Conservation (phyloP, 2,888 invertebrate species). For the Orthonychiurus folsomi region DNA sequence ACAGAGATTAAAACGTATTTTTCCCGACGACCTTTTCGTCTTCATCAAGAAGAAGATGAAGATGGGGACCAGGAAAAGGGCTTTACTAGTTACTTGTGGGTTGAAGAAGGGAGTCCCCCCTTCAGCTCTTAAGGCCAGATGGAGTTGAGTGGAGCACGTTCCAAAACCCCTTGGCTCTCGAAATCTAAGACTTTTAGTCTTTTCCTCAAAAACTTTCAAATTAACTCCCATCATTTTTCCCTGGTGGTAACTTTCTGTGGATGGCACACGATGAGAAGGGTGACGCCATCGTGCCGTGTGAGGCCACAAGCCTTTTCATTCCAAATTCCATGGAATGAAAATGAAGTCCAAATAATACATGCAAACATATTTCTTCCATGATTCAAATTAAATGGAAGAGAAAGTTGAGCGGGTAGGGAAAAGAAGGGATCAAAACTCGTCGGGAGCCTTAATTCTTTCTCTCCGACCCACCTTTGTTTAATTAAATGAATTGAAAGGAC, state of each 20-base stretch:
- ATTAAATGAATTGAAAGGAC: background rate
- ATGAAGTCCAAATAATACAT: slow-evolving; percentile 1
- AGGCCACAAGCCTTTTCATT: no score
- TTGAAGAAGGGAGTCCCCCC: background rate
- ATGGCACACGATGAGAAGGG: no score
- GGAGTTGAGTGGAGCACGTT: slow-evolving; percentile 38
- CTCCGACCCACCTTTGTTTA: background rate
- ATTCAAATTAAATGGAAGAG: background rate
- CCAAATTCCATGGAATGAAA: no score
- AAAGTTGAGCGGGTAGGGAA: background rate
- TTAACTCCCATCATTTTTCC: slow-evolving; percentile 40
- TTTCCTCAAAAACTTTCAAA: slow-evolving; percentile 37
- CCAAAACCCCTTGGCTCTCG: slow-evolving; percentile 29
- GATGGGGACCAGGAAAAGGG: no score
- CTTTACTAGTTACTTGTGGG: no score
- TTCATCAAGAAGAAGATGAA: background rate
- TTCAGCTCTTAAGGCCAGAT: slow-evolving; percentile 30
- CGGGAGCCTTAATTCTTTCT: background rate
- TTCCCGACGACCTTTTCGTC: slow-evolving; percentile 18
- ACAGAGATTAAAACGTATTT: slow-evolving; percentile 40
- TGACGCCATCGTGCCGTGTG: no score
- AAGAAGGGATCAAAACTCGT: background rate
- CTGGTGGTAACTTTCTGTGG: slow-evolving; percentile 8
- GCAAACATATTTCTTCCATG: background rate
- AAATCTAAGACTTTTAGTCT: slow-evolving; percentile 37